A percentile compares a stretch with the other conserved stretches of the same genome.
These are phyloP conservation scores for Xenopus laevis DNA, from an alignment of 2,113 vertebrate genomes.

Conservation along the genomic window DNA sequence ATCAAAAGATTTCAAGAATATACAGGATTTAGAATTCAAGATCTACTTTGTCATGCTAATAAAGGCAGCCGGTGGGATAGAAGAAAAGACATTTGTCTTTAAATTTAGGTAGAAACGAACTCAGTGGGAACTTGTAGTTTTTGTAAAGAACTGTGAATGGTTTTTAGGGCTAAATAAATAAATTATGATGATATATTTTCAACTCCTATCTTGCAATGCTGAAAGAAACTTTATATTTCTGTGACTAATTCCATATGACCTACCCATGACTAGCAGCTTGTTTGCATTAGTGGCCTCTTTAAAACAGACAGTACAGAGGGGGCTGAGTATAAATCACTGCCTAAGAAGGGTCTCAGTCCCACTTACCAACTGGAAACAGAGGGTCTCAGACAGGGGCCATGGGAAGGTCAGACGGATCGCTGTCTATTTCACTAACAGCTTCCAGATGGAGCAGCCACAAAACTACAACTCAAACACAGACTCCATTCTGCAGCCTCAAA, in stretches of 20 bases:
- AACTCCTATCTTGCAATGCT: too few species aligned
- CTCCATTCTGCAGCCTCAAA: not conserved
- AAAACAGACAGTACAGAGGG: not conserved
- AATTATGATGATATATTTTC: too few species aligned
- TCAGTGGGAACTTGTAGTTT: too few species aligned
- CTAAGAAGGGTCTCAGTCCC: not conserved
- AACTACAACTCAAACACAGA: not conserved
- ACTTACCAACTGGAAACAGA: not conserved
- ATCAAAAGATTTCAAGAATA: too few species aligned
- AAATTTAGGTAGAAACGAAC: too few species aligned
- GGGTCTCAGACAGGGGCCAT: not conserved
- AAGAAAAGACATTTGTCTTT: too few species aligned
- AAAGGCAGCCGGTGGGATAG: too few species aligned
- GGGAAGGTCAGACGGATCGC: constrained; percentile 4
- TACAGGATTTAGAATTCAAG: too few species aligned
- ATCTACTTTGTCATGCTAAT: too few species aligned
- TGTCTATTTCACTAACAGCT: constrained; percentile 2
- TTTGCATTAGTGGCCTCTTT: not conserved
- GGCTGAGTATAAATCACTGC: not conserved
- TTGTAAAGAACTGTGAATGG: too few species aligned
- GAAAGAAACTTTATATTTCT: not conserved
- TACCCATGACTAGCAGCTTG: not conserved
- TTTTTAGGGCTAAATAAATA: too few species aligned
- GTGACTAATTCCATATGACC: not conserved
- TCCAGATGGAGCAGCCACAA: constrained; percentile 9